Evolutionary conservation across 1,140 invertebrate genomes (phyloP), one percentile per base, ranked within the genome.

Genomic region (Myzus persicae): DNA sequence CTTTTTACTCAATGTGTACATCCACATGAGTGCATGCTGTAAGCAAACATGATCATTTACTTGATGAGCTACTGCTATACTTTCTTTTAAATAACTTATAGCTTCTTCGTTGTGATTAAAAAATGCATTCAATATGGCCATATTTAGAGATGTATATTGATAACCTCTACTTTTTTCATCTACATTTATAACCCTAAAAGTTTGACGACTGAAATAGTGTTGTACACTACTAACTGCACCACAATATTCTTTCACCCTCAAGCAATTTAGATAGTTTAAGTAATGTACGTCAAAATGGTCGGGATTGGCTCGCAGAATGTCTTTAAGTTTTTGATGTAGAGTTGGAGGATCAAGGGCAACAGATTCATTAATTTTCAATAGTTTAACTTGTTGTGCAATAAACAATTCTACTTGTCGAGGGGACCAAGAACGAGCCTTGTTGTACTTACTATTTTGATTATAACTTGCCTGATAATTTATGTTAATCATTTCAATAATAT

Each of bases 251-350:
- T 97, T 97, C 8, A 98, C 96, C 48, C 98, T 95, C 81, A 99
- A 95, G 94, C 97, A 98, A 95, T 99, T 99, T 94, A 99, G 95
- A 95, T 98, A 99, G 94, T 97, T 98, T 48, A 99, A 95, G 95
- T 98, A 99, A 96, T 99, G 98, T 94, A 98, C 97, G 95, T 98
- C 98, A 24, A 97, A 96, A 95, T 97, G 97, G 90, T 98, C 97
- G 36, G 98, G 98, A 95, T 98, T 97, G 94, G 97, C 97, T 94
- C 96, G 96, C 81, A 98, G 96, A 84, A 99, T 97, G 94, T 97
- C 96, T 94, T 96, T 96, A 54, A 98, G 97, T 94, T 96, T 97
- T 93, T 96, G 96, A 94, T 98, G 98, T 81, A 99, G 95, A 94
- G 97, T 96, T 93, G 96, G 95, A 0, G 98, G 97, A n/a, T 96